These are phyloP conservation scores for Centroberyx gerrardi DNA, from an alignment of 2,797 vertebrate genomes.

Conservation along the genomic window DNA sequence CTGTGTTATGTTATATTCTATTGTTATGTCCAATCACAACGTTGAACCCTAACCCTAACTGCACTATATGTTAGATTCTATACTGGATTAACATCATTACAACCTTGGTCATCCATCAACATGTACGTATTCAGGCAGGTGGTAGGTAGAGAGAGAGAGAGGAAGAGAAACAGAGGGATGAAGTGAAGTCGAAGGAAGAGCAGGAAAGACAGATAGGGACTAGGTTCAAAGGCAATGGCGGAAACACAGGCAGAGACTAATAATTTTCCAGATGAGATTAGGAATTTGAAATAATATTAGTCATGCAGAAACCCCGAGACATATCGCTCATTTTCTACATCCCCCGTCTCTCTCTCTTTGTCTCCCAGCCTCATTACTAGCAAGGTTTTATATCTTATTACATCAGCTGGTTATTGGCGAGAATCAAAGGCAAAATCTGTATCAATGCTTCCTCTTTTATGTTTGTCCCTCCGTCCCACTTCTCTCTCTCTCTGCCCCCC, in stretches of 20 bases:
- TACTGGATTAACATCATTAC: conserved; percentile 19
- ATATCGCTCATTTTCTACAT: conserved; percentile 37
- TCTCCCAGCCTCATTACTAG: conserved; percentile 69
- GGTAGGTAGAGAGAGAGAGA: conserved; percentile 1
- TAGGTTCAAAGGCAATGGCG: background rate
- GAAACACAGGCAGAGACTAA: conserved; percentile 44
- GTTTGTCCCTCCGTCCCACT: conserved; percentile 63
- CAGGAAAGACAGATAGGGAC: conserved; percentile 30
- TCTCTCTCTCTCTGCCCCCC: conserved; percentile 1
- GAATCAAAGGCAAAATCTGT: conserved; percentile 70
- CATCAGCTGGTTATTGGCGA: conserved; percentile 68
- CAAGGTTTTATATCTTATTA: conserved; percentile 66
- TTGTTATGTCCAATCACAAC: no score
- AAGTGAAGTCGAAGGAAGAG: background rate
- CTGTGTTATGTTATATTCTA: no score
- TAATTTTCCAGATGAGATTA: conserved; percentile 64
- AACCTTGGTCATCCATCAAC: conserved; percentile 5
- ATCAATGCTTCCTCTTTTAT: conserved; percentile 64
- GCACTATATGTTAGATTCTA: conserved; percentile 2
- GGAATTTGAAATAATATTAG: conserved; percentile 58
- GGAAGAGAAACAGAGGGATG: background rate
- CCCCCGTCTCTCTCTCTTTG: conserved; percentile 52
- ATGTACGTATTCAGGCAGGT: background rate
- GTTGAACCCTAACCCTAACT: background rate
- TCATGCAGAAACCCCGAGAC: conserved; percentile 39